These are phyloP conservation scores for Drosophila mercatorum DNA, from an alignment of 2,888 invertebrate genomes.

Conservation along the genomic window DNA sequence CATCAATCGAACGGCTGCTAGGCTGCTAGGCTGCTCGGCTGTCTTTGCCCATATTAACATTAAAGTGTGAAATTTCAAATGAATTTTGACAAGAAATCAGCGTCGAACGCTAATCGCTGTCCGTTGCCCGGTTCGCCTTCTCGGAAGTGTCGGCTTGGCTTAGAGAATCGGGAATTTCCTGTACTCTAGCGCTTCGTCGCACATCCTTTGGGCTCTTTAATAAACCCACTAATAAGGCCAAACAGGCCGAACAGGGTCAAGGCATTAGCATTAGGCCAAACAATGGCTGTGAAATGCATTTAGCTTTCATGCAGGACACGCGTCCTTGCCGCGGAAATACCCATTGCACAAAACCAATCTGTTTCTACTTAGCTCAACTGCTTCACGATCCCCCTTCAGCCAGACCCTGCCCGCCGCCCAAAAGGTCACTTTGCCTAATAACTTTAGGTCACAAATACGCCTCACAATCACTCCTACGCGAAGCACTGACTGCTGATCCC, in stretches of 20 bases:
- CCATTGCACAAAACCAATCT: constrained; percentile 49
- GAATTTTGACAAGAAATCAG: constrained; percentile 72
- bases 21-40: neutral
- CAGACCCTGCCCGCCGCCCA: constrained; percentile 20
- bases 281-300: constrained; percentile 57
- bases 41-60: constrained; percentile 41
- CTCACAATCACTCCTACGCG: constrained; percentile 74
- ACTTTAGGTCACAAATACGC: constrained; percentile 75
- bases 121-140: constrained; percentile 37
- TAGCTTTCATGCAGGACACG: constrained; percentile 70
- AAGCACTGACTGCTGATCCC: constrained; percentile 67
- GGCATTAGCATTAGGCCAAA: constrained; percentile 73
- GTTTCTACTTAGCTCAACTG: constrained; percentile 66
- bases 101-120: constrained; percentile 49
- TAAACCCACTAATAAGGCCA: constrained; percentile 74
- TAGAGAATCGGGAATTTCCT: constrained; percentile 62
- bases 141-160: constrained; percentile 65
- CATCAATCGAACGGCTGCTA: constrained; percentile 41
- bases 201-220: constrained; percentile 44
- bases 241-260: constrained; percentile 58
- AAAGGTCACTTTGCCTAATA: constrained; percentile 78
- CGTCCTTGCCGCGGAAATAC: constrained; percentile 67
- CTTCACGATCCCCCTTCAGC: constrained; percentile 24
- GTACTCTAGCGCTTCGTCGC: constrained; percentile 15
- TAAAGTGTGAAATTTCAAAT: constrained; percentile 76